Evolutionary conservation across 2,113 vertebrate species (phyloP).

Genomic region (Eonycteris spelaea): DNA sequence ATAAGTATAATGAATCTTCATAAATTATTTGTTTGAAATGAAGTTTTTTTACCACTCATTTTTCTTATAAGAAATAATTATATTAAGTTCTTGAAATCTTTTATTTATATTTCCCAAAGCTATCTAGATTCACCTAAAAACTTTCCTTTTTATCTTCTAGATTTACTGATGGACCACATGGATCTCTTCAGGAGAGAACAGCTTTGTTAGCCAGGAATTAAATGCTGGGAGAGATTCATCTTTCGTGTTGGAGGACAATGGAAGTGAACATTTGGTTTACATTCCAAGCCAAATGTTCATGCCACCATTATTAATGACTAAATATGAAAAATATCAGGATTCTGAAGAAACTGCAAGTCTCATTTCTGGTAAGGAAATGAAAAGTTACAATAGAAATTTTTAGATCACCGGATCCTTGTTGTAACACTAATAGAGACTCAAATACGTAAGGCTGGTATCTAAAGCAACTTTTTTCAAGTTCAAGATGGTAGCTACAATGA

Average conservation of each 20-base stretch:
- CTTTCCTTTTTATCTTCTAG: slow-evolving; percentile 3
- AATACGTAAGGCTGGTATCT: neutral
- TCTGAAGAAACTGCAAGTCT: neutral
- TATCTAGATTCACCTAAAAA: neutral
- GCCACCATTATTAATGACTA: neutral
- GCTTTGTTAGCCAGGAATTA: neutral
- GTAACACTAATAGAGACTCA: neutral
- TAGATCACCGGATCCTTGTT: neutral
- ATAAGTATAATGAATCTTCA: neutral
- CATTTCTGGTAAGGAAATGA: slow-evolving; percentile 65
- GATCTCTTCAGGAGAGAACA: neutral
- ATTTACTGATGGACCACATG: neutral
- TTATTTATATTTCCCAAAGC: neutral
- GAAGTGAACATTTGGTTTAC: neutral
- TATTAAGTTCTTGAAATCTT: neutral
- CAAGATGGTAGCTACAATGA: neutral
- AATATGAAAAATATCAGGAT: neutral
- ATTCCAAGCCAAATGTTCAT: neutral
- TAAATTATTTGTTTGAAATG: slow-evolving; percentile 5
- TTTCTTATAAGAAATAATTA: neutral
- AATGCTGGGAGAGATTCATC: neutral
- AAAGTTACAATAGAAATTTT: neutral
- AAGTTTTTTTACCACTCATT: neutral
- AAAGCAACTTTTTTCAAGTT: neutral
- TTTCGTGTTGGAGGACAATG: neutral